Base-by-base conservation (phyloP, 2,113 vertebrate species). In the Scomber colias region DNA sequence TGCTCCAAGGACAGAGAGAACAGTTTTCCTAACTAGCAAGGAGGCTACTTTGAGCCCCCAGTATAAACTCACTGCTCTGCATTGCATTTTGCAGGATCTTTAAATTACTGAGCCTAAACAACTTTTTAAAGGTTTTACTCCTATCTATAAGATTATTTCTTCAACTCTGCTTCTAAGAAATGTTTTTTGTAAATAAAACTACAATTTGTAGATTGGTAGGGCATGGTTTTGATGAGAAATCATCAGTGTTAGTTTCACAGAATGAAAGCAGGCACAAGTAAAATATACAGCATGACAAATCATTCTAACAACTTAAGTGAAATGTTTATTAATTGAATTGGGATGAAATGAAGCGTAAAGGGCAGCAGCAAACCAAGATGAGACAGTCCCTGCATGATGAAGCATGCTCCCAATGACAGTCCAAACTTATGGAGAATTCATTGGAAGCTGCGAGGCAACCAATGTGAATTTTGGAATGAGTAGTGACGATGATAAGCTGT, bases 101-200 rank as follows among this genome's bases (percentile, higher is more conserved):
- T 14, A 11, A 31, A 35, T 56, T 48, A 46, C 11, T 15, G 14
- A 51, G 31, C 21, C 45, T 35, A 11, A n/a, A 31, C 2, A 48
- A 49, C 3, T 10, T 27, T 61, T 51, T 27, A 1, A 2, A 21
- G 21, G 35, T 50, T 44, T 46, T 11, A 6, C 2, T 13, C 15
- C 13, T 19, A 45, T 55, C 5, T 16, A 31, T 31, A 14, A 72
- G 16, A 6, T 40, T 1, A 24, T 59, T 68, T 54, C n/a, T 67
- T 64, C 45, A 68, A 56, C 84, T 82, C 10, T 82, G 70, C 24
- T 66, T 60, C 56, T 8, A 71, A 68, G 62, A 50, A 67, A 76
- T n/a, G 35, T 44, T 65, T 65, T 40, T 14, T 62, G 30, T 12
- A 50, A 40, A 59, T 71, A 35, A 72, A 64, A 68, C 12, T 0